Evolutionary conservation across 2,797 vertebrate species (phyloP).

Genomic region (Chelidonichthys spinosus): DNA sequence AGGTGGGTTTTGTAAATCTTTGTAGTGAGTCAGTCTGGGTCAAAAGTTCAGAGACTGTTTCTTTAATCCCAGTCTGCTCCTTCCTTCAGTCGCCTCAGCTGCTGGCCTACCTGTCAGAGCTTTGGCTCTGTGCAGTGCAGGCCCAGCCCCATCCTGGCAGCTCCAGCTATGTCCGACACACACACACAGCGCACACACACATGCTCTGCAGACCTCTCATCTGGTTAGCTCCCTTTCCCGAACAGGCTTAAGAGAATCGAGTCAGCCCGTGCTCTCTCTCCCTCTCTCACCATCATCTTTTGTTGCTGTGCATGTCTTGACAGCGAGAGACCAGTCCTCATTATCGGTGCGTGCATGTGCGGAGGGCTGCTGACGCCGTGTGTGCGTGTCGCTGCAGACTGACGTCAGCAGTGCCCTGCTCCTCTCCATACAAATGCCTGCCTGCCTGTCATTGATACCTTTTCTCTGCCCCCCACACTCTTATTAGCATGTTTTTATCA

Average conservation of each 20-base stretch:
- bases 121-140: slow-evolving; percentile 28
- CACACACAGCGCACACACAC: slow-evolving; percentile 17
- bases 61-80: slow-evolving; percentile 43
- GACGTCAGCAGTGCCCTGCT: slow-evolving; percentile 77
- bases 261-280: slow-evolving; percentile 31
- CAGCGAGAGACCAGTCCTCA: slow-evolving; percentile 62
- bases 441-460: slow-evolving; percentile 68
- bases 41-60: slow-evolving; percentile 60
- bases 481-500: slow-evolving; percentile 81
- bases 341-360: slow-evolving; percentile 70
- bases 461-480: slow-evolving; percentile 57
- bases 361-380: slow-evolving; percentile 67
- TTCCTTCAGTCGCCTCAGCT: slow-evolving; percentile 36
- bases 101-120: slow-evolving; percentile 35
- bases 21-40: slow-evolving; percentile 29
- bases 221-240: slow-evolving; percentile 35
- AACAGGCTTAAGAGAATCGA: slow-evolving; percentile 35
- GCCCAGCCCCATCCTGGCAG: slow-evolving; percentile 32
- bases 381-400: slow-evolving; percentile 69
- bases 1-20: neutral
- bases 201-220: slow-evolving; percentile 31
- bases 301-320: slow-evolving; percentile 55
- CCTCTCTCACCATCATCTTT: slow-evolving; percentile 45
- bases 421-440: slow-evolving; percentile 73
- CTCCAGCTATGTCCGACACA: slow-evolving; percentile 33